phyloP scores from a whole-genome alignment of 2,113 vertebrate genomes.

The Oplegnathus fasciatus region DNA sequence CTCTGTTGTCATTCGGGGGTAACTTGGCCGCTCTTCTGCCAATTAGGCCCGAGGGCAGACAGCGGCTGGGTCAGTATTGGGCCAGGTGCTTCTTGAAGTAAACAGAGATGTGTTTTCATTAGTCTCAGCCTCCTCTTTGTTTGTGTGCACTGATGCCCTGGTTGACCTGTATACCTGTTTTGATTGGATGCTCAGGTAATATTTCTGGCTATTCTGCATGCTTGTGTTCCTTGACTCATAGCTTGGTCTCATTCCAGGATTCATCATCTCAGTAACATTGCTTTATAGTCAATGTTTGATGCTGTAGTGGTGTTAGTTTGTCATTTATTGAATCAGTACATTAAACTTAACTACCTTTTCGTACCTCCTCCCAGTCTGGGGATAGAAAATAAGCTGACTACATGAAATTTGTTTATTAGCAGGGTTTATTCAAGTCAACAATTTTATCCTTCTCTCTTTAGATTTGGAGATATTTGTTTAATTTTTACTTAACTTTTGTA shows the following conservation, averaged over 20 bases:
- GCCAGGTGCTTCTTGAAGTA: conserved; percentile 22
- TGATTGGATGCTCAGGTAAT: not conserved
- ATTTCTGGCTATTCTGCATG: not conserved
- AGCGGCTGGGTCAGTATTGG: not conserved
- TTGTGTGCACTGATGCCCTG: not conserved
- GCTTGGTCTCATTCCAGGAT: not conserved
- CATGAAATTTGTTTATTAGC: not conserved
- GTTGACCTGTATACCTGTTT: not conserved
- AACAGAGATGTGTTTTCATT: conserved; percentile 22
- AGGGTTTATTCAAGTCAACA: not conserved
- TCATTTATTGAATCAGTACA: not conserved
- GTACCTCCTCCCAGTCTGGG: not conserved
- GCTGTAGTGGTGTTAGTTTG: not conserved
- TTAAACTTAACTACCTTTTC: not conserved
- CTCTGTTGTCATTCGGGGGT: conserved; percentile 19
- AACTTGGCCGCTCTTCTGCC: conserved; percentile 16
- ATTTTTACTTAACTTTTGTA: too few species aligned
- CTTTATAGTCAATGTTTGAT: not conserved
- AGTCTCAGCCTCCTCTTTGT: not conserved
- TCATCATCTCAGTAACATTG: not conserved
- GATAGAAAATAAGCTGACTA: not conserved
- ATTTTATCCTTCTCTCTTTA: not conserved
- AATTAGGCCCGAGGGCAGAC: conserved; percentile 3
- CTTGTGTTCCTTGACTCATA: not conserved
- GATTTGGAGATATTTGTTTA: not conserved